Evolutionary conservation across 2,888 invertebrate genomes (phyloP).

Genomic region (Abscondita cerata): DNA sequence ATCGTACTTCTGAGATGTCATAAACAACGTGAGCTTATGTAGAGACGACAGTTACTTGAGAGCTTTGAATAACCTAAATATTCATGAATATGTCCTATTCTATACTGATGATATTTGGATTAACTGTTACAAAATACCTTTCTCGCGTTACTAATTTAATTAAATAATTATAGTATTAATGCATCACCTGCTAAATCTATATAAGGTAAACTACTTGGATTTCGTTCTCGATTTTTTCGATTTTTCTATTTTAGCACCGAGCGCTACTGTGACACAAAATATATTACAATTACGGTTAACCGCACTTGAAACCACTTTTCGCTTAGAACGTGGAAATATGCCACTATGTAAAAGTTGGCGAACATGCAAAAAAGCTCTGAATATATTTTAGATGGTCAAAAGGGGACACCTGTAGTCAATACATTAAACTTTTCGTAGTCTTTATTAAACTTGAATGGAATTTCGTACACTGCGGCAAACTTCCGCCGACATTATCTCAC

Average conservation of each 20-base stretch:
- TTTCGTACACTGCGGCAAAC: too few species aligned
- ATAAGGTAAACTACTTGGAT: too few species aligned
- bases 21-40: slow-evolving; percentile 28
- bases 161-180: neutral
- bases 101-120: slow-evolving; percentile 21
- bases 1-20: slow-evolving; percentile 28
- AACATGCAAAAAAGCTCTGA: slow-evolving; percentile 16
- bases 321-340: slow-evolving; percentile 14
- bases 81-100: slow-evolving; percentile 18
- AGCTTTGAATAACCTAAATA: slow-evolving; percentile 26
- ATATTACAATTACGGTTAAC: slow-evolving; percentile 2
- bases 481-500: too few species aligned
- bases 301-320: slow-evolving; percentile 17
- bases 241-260: neutral
- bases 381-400: slow-evolving; percentile 24
- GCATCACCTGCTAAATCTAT: too few species aligned
- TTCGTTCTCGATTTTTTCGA: neutral
- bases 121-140: slow-evolving; percentile 6
- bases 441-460: slow-evolving; percentile 16
- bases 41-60: slow-evolving; percentile 25
- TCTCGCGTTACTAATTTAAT: neutral
- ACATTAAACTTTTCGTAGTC: slow-evolving; percentile 20
- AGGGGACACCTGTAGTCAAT: slow-evolving; percentile 27
- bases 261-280: neutral
- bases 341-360: slow-evolving; percentile 1